These are phyloP conservation scores for Beroe ovata DNA, from an alignment of 37 sponge, comb jelly and placozoan species.

Conservation along the genomic window DNA sequence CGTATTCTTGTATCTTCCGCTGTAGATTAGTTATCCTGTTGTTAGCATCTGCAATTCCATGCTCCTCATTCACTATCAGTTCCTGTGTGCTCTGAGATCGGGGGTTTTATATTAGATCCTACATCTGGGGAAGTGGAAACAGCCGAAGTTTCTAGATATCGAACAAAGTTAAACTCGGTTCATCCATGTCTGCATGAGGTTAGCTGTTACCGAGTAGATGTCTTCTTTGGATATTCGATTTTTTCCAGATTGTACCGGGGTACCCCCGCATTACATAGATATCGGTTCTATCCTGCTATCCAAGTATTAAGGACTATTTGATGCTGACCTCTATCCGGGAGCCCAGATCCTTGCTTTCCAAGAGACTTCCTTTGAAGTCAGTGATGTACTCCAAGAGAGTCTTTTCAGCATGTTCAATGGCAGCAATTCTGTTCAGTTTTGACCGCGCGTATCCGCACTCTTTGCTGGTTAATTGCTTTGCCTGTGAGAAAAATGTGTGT, in stretches of 20 bases:
- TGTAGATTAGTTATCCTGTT: not conserved
- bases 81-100: constrained; percentile 17
- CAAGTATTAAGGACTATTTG: too few species aligned
- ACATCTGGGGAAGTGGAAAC: too few species aligned
- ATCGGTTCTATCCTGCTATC: too few species aligned
- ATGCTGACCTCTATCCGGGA: constrained; percentile 10
- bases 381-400: constrained; percentile 45
- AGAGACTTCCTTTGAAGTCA: constrained; percentile 25
- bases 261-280: too few species aligned
- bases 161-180: too few species aligned
- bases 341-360: constrained; percentile 28
- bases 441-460: constrained; percentile 2
- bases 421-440: not conserved
- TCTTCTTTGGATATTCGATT: too few species aligned
- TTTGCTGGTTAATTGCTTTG: constrained; percentile 3
- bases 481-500: too few species aligned
- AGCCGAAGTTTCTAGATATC: too few species aligned
- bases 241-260: too few species aligned
- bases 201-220: too few species aligned
- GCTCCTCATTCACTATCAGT: constrained; percentile 34
- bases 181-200: too few species aligned
- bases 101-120: too few species aligned
- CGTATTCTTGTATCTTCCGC: not conserved
- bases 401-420: constrained; percentile 34
- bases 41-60: constrained; percentile 14